Evolutionary conservation across 2,113 vertebrate genomes (phyloP).

Genomic region (Pseudopodoces humilis): DNA sequence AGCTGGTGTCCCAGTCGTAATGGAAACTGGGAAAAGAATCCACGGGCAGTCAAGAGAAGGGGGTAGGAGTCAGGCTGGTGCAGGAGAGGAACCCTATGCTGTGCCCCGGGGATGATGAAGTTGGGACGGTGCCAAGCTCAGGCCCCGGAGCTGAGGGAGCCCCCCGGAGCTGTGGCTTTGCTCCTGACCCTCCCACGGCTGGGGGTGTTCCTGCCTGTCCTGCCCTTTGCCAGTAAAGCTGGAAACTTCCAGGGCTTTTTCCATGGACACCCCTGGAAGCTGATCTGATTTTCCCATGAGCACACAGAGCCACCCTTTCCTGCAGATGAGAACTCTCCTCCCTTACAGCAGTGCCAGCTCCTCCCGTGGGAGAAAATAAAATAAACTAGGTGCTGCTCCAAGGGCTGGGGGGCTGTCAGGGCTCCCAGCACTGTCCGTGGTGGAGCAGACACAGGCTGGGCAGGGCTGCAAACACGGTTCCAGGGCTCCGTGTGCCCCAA

Average conservation of each 20-base stretch:
- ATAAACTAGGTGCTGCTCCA: not conserved
- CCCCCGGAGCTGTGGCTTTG: accelerated
- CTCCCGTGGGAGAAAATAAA: not conserved
- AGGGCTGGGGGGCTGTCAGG: not conserved
- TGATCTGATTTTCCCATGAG: not conserved
- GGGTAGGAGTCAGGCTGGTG: not conserved
- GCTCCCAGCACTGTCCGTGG: accelerated
- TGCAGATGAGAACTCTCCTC: not conserved
- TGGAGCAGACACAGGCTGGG: not conserved
- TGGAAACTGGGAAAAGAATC: slow-evolving; percentile 70
- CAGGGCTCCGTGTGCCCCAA: not conserved
- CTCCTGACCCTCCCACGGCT: accelerated
- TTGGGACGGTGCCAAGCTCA: not conserved
- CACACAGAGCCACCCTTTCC: not conserved
- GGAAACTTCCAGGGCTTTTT: not conserved
- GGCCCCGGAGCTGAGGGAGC: accelerated
- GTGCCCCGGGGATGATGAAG: not conserved
- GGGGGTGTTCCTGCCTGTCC: accelerated
- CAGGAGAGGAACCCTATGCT: not conserved
- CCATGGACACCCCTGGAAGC: not conserved
- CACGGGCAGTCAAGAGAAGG: accelerated
- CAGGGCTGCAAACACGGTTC: not conserved
- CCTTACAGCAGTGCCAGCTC: not conserved
- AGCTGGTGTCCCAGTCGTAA: slow-evolving; percentile 81
- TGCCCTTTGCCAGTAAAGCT: not conserved